Base-by-base conservation (phyloP, 2,888 invertebrate genomes). In the Hirtodrosophila confusa region DNA sequence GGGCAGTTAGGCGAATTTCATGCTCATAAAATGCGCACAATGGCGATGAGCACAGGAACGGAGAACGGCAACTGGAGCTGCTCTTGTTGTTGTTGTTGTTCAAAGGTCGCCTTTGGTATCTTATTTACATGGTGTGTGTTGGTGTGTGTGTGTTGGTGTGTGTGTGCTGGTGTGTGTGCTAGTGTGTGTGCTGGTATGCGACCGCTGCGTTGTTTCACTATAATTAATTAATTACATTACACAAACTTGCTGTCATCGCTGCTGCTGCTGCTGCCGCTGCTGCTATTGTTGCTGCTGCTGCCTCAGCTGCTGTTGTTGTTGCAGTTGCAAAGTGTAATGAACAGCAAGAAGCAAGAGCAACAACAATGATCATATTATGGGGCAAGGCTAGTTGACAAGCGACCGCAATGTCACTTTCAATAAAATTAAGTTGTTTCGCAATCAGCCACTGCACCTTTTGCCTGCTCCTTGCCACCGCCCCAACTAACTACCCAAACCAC, bases 201-300 rank as follows among this genome's bases (percentile, higher is more conserved):
- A 8, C 54, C 51, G 41, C 58, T 53, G 62, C 85, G 82, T 80
- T 85, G 79, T 83, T 87, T 63, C 83, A 66, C 70, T 79, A 69
- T 84, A 84, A 88, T 83, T 89, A 88, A 88, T 89, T 89, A 88
- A 89, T 88, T 88, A 88, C 88, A 89, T 82, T 88, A 78, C 73
- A 84, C 86, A 75, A 76, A 75, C 75, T 87, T 85, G 85, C 82
- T 85, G 85, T 80, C 82, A 77, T 85, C 75, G 67, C 63, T 68
- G 71, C 47, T 63, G 61, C n/a, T 56, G 51, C 7, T 36, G 47
- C 7, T 66, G 47, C 5, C 45, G 58, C 24, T 55, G 66, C 27
- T 62, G 62, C 27, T 60, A 60, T 10, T 43, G 47, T 17, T 56
- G 62, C 24, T 61, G 63, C 36, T 53, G 40, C 62, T 56, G 62